These are phyloP conservation scores for Lasioglossum malachurum DNA, from an alignment of 2,888 invertebrate species.

Conservation along the genomic window DNA sequence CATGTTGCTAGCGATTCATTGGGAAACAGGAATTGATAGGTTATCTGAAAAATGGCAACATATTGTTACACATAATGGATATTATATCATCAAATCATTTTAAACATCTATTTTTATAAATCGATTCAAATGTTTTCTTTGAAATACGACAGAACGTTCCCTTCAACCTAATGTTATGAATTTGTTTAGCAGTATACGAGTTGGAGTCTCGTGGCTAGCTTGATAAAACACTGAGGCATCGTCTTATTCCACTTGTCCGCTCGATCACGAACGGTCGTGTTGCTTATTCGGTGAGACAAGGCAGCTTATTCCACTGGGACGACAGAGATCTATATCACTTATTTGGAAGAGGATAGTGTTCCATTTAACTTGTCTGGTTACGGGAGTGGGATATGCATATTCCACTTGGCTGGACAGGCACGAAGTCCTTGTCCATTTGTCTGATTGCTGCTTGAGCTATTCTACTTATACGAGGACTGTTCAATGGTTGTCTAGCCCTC, in stretches of 20 bases:
- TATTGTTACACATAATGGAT: too few relatives aligned
- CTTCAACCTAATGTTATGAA: background rate
- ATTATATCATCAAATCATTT: too few relatives aligned
- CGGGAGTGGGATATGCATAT: background rate
- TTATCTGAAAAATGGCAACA: too few relatives aligned
- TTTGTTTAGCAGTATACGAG: background rate
- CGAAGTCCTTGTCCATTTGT: background rate
- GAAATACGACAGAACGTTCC: too few relatives aligned
- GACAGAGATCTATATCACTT: background rate
- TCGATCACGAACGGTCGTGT: background rate
- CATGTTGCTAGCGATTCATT: too few relatives aligned
- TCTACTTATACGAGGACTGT: background rate
- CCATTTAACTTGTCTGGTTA: slow-evolving; percentile 1
- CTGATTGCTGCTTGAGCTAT: background rate
- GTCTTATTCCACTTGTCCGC: background rate
- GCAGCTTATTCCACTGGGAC: background rate
- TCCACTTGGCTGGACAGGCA: background rate
- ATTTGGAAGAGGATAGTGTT: slow-evolving; percentile 1
- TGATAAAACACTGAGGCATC: background rate
- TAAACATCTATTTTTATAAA: too few relatives aligned
- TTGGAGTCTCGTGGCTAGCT: background rate
- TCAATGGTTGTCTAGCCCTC: background rate
- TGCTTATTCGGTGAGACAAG: background rate
- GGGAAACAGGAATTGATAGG: too few relatives aligned
- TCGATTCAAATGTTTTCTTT: too few relatives aligned